Base-by-base conservation (phyloP, 2,888 invertebrate species). In the Meiosimyza platycephala region DNA sequence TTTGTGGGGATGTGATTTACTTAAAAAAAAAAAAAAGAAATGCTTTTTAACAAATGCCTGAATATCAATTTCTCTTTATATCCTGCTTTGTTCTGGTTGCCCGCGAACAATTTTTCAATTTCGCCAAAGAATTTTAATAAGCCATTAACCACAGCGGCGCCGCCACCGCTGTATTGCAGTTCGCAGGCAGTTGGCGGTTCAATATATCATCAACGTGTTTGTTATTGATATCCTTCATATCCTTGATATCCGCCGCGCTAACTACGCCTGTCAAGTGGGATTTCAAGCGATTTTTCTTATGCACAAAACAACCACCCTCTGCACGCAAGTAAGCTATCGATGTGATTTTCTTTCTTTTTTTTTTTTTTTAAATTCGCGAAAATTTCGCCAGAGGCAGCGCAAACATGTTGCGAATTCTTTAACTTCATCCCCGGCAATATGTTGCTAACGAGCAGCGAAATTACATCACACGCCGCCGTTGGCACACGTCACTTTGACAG, bases 181-280 rank as follows among this genome's bases (percentile, higher is more conserved):
- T 71, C 69, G 54, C 54, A 69, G 66, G 76, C 79, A 75, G 72
- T 74, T 73, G 72, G 72, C 74, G 72, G 81, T 82, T 85, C 85
- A 82, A 84, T 85, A 85, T 82, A 82, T 78, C 78, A 80, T 71
- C 72, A 66, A 78, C 79, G 13, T 33, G 22, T 22, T 15, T 15
- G 22, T 11, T 60, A 57, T 57, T 54, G 75, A 76, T 63, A 71
- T 83, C 68, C 68, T 69, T 22, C 59, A 59, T 50, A 50, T 69
- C 59, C 50, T 54, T 81, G 79, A 79, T 82, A 79, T 75, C 59
- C 47, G 74, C n/a, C 28, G 28, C 55, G 85, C 85, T 84, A 84
- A 84, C 85, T 85, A 84, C 81, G 84, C 83, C 84, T 84, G 84
- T 84, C 84, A 84, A 85, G 82, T 82, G 84, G 84, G 85, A 84